phyloP scores from a whole-genome alignment of 1,140 invertebrate genomes.

The Eurytemora carolleeae region DNA sequence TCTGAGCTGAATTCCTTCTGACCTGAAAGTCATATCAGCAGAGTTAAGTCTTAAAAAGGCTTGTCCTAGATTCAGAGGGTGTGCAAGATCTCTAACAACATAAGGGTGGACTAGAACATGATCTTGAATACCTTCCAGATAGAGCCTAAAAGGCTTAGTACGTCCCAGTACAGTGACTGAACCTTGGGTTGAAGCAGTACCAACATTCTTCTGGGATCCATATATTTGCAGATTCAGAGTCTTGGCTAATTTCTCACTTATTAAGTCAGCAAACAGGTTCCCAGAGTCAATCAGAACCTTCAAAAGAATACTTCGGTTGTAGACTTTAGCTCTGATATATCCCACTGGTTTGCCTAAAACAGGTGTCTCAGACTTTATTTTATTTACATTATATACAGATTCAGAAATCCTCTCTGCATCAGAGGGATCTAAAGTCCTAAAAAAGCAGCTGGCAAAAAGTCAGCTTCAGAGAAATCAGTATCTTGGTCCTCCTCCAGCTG shows the following conservation, averaged over 20 bases:
- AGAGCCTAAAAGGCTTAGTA: background rate
- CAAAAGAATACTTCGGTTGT: background rate
- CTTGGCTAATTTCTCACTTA: background rate
- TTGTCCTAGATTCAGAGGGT: background rate
- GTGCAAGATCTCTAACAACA: background rate
- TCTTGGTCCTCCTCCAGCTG: too few relatives aligned
- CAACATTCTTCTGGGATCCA: background rate
- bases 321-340: background rate
- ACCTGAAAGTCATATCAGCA: background rate
- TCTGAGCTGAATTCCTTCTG: background rate
- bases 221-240: background rate
- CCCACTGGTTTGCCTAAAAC: background rate
- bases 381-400: too few relatives aligned
- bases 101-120: background rate
- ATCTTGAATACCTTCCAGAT: background rate
- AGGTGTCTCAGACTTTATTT: too few relatives aligned
- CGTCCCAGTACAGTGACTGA: background rate
- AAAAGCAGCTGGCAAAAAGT: too few relatives aligned
- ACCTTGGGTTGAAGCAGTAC: background rate
- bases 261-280: background rate
- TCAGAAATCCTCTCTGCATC: too few relatives aligned
- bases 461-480: too few relatives aligned
- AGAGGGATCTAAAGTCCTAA: too few relatives aligned
- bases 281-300: background rate
- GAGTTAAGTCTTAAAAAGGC: background rate